These are phyloP conservation scores for Drosophila setifemur DNA, from an alignment of 1,140 invertebrate species.

Conservation along the genomic window DNA sequence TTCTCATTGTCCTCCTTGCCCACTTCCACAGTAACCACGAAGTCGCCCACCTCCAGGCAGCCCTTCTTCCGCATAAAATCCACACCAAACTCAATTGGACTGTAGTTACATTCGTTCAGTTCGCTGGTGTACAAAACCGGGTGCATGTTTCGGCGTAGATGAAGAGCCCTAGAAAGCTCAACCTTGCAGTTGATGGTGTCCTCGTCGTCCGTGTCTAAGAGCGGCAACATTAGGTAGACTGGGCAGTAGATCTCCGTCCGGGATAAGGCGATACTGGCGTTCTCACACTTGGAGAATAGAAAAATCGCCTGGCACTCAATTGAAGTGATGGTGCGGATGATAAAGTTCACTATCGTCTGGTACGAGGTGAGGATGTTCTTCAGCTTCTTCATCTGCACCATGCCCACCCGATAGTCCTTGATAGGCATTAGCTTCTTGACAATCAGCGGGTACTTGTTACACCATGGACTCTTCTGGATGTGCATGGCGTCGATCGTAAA, in stretches of 20 bases:
- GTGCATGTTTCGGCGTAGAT: conserved; percentile 64
- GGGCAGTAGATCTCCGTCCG: conserved; percentile 74
- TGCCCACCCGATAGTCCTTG: conserved; percentile 58
- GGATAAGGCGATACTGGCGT: conserved; percentile 62
- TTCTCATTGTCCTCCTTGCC: conserved; percentile 69
- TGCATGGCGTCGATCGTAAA: conserved; percentile 72
- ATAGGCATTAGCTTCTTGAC: conserved; percentile 77
- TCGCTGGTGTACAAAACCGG: conserved; percentile 60
- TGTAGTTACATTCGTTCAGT: conserved; percentile 55
- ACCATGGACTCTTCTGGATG: conserved; percentile 78
- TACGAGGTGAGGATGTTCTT: conserved; percentile 67
- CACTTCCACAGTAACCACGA: conserved; percentile 70
- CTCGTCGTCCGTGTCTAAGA: conserved; percentile 46
- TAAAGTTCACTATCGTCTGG: conserved; percentile 72
- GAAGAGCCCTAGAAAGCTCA: conserved; percentile 50
- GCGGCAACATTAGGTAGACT: conserved; percentile 61
- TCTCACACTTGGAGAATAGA: conserved; percentile 58
- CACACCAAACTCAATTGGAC: conserved; percentile 72
- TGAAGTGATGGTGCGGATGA: conserved; percentile 73
- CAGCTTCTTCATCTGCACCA: conserved; percentile 50
- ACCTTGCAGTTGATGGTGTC: conserved; percentile 47
- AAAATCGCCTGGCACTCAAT: conserved; percentile 78
- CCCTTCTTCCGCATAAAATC: conserved; percentile 65
- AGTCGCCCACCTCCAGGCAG: conserved; percentile 69
- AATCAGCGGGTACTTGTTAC: conserved; percentile 77